Evolutionary conservation across 2,797 vertebrate species (phyloP).

Genomic region (Dicrostonyx torquatus): DNA sequence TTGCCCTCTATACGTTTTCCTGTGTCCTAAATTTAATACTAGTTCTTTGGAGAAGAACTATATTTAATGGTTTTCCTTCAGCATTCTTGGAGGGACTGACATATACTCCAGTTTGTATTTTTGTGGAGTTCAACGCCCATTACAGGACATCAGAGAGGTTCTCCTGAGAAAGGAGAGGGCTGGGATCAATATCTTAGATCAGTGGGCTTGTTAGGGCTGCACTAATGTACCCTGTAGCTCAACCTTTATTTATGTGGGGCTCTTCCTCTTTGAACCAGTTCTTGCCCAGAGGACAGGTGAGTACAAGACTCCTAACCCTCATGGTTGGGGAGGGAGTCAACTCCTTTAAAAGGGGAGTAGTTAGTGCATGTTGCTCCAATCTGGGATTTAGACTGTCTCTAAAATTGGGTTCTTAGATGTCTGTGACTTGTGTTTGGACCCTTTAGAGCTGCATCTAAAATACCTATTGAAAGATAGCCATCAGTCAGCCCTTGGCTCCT

Average conservation of each 20-base stretch:
- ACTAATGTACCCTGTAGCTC: background rate
- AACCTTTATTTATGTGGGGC: background rate
- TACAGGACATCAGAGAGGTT: background rate
- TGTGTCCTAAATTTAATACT: background rate
- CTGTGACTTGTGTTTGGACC: accelerated
- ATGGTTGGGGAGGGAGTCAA: background rate
- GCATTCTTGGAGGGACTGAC: background rate
- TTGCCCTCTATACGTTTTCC: background rate
- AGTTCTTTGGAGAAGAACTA: background rate
- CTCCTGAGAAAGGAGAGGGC: background rate
- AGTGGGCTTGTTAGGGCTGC: too few relatives aligned
- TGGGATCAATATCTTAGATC: background rate
- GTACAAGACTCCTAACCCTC: background rate
- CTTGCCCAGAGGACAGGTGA: background rate
- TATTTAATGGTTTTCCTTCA: background rate
- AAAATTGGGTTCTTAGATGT: background rate
- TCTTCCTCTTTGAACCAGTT: background rate
- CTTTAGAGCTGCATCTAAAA: background rate
- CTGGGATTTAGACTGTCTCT: background rate
- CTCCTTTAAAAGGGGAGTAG: background rate
- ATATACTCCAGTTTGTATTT: background rate
- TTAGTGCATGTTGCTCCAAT: background rate
- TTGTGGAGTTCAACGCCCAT: background rate
- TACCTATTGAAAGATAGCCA: background rate
- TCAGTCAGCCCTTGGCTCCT: too few relatives aligned